Conservation (phyloP, 2,888 invertebrate species). For the Gastracanthus pulcherrimus region DNA sequence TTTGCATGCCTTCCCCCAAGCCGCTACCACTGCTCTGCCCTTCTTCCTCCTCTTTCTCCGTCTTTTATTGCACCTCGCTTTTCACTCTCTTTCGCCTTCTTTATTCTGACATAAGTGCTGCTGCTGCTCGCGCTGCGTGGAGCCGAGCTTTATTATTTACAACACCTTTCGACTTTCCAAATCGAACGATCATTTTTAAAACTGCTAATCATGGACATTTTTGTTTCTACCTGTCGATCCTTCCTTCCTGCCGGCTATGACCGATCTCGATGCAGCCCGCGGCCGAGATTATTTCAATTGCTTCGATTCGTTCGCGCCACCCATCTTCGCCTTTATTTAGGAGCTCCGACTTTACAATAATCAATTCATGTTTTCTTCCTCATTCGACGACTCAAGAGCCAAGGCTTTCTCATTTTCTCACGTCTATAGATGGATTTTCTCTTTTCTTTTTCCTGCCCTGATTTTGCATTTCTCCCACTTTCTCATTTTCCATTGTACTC, state of each 20-base stretch:
- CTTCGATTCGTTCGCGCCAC: neutral
- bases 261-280: too few relatives aligned
- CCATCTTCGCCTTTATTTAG: neutral
- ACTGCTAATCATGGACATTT: neutral
- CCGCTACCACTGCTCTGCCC: neutral
- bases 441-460: too few relatives aligned
- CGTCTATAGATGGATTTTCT: too few relatives aligned
- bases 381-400: too few relatives aligned
- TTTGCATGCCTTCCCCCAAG: neutral
- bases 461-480: too few relatives aligned
- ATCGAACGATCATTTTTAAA: neutral
- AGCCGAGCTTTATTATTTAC: conserved; percentile 19
- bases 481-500: too few relatives aligned
- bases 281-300: neutral
- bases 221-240: neutral
- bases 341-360: neutral
- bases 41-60: neutral
- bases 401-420: too few relatives aligned
- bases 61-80: conserved; percentile 13
- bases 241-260: too few relatives aligned
- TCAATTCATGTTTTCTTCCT: neutral
- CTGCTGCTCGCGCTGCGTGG: neutral
- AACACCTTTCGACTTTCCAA: neutral
- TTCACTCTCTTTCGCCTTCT: conserved; percentile 39
- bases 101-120: conserved; percentile 27